These are phyloP conservation scores for Mythimna lalbum DNA, from an alignment of 2,888 invertebrate species.

Conservation along the genomic window DNA sequence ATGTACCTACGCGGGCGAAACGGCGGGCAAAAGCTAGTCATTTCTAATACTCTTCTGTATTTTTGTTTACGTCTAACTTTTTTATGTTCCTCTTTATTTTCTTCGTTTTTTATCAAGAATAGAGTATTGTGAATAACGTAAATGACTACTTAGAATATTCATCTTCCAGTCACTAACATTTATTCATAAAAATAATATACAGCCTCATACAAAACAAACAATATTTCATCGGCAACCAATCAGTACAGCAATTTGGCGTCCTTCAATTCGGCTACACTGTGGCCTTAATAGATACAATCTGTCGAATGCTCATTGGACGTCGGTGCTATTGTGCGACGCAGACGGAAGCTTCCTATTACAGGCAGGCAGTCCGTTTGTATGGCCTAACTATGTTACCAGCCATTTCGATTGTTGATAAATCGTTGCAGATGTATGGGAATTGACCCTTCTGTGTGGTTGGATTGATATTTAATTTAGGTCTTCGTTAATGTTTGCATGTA, in stretches of 20 bases:
- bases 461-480: slow-evolving; percentile 24
- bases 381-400: slow-evolving; percentile 61
- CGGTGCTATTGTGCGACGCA: slow-evolving; percentile 62
- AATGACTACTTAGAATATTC: no score
- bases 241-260: slow-evolving; percentile 54
- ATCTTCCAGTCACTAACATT: background rate
- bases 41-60: background rate
- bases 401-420: slow-evolving; percentile 59
- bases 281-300: slow-evolving; percentile 67
- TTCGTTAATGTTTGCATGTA: background rate
- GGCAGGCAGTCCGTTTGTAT: slow-evolving; percentile 71
- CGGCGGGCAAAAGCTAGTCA: no score
- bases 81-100: background rate
- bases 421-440: slow-evolving; percentile 40
- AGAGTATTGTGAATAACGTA: background rate
- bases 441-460: slow-evolving; percentile 5
- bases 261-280: slow-evolving; percentile 52
- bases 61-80: background rate
- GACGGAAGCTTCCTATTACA: slow-evolving; percentile 67
- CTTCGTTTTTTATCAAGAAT: background rate
- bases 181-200: background rate
- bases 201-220: slow-evolving; percentile 19
- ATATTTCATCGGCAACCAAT: slow-evolving; percentile 51
- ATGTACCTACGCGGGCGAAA: no score
- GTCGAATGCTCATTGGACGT: slow-evolving; percentile 61